Evolutionary conservation across 2,113 vertebrate species (phyloP), one percentile per base, ranked within the genome.

Genomic region (Ceuthmochares aereus): DNA sequence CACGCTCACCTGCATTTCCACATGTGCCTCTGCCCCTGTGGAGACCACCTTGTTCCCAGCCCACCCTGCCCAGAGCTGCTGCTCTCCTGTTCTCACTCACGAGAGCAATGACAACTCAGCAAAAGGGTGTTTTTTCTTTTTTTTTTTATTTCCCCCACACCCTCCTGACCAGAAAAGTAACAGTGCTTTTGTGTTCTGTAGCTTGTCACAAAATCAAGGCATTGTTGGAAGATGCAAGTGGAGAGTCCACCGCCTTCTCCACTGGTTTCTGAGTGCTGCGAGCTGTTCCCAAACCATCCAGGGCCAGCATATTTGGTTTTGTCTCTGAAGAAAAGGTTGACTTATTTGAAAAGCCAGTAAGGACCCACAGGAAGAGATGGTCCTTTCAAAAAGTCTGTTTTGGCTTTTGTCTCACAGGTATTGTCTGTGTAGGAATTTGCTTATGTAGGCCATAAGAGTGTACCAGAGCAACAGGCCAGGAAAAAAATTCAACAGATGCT

Each of bases 61-160:
- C 34, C 5, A 13, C 20, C 3, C 29, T 16, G 16, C 30, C 52
- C 2, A 32, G 9, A 13, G 20, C 58, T 17, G 18, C 43, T 8
- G 21, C 42, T 25, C 9, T 3, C n/a, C 17, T 10, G 6, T 6
- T 4, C n/a, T 2, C 6, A 3, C 52, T 6, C 51, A 23, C 20
- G 23, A 27, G 6, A 42, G 34, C 26, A 22, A 47, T 37, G 26
- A 6, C 20, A 29, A 5, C 37, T 29, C 36, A 19, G 42, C 1
- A 74, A 95, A 88, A 78, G 27, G 10, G 37, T 3, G 5, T 1
- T 3, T 29, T 25, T 52, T n/a, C 67, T 3, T 12, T 17, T 1
- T 25, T 8, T 2, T 6, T 14, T 37, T 4, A 15, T 23, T 14
- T 5, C 3, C 8, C 20, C 17, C 15, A 18, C 3, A 1, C 26